Base-by-base conservation (phyloP, 2,888 invertebrate species). In the Chrysolina haemoptera region DNA sequence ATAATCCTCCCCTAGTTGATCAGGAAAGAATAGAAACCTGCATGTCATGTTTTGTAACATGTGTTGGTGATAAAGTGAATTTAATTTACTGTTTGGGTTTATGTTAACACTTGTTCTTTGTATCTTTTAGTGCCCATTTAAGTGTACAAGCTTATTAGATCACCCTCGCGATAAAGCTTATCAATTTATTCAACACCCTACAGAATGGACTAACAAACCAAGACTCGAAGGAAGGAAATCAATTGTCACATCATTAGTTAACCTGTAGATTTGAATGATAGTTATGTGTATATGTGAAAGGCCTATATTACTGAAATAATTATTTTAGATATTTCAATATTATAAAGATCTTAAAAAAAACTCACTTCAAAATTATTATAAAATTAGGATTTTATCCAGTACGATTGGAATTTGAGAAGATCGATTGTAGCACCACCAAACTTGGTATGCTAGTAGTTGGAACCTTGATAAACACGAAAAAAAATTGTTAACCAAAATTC, bases 21-120 rank as follows among this genome's bases (percentile, higher is more conserved):
- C 78, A 73, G 75, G 77, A 76, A 79, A 81, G 80, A 84, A 84
- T 82, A 80, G 79, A 83, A 82, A 82, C 78, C 73, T 80, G 76
- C 81, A 77, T 82, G 84, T 84, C 84, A 83, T 84, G 84, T 84
- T 75, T 84, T 79, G 82, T 81, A 85, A 85, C 86, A 86, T 85
- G 85, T 86, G 85, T 85, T 83, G 62, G 70, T 77, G 82, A 82
- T 84, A 82, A 75, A 78, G 72, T 71, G 76, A 77, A 75, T 77
- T 82, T 82, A 82, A 82, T 82, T 81, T 79, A 80, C 75, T 80
- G 68, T 55, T 46, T 63, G 59, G 68, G 70, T 73, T 77, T 74
- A 70, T 74, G 71, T 78, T 80, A 74, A 73, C 78, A 78, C 79
- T 80, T 78, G 78, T 78, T 77, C 76, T 76, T 76, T 78, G 67